A percentile compares a stretch with the other conserved stretches of the same genome.
Evolutionary conservation across 2,888 invertebrate genomes (phyloP).

Genomic region (Caenorhabditis sinica): DNA sequence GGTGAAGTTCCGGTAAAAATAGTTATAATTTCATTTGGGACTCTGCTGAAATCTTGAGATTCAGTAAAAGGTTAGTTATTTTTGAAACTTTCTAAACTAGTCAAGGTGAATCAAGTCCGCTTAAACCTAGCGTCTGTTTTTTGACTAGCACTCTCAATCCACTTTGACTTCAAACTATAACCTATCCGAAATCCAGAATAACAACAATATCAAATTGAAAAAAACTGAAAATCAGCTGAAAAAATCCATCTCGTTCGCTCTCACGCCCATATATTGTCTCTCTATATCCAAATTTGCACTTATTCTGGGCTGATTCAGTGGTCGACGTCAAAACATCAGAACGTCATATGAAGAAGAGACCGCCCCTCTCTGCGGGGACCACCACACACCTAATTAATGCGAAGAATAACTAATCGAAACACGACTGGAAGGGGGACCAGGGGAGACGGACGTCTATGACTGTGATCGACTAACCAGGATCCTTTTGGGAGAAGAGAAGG

Average conservation of each 20-base stretch:
- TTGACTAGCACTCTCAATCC: no score
- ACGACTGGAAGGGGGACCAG: background rate
- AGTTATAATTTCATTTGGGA: no score
- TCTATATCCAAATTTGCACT: constrained; percentile 9
- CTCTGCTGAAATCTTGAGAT: no score
- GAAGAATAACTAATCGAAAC: constrained; percentile 41
- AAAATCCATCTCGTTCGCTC: background rate
- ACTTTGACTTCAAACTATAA: no score
- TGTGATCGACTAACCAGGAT: constrained; percentile 3
- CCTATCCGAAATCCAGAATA: no score
- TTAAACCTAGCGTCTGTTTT: no score
- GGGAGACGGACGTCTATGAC: background rate
- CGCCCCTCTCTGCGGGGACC: background rate
- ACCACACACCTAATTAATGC: constrained; percentile 33
- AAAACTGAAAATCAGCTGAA: background rate
- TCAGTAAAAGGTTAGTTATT: no score
- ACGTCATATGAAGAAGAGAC: constrained; percentile 24
- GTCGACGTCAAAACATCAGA: constrained; percentile 35
- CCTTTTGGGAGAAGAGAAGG: background rate
- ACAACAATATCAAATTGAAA: background rate
- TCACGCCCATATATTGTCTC: constrained; percentile 19
- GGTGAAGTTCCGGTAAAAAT: no score
- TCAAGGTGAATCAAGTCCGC: no score
- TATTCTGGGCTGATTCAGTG: constrained; percentile 20
- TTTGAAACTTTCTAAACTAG: no score